Evolutionary conservation across 2,797 vertebrate species (phyloP).

Genomic region (Australoheros facetus): DNA sequence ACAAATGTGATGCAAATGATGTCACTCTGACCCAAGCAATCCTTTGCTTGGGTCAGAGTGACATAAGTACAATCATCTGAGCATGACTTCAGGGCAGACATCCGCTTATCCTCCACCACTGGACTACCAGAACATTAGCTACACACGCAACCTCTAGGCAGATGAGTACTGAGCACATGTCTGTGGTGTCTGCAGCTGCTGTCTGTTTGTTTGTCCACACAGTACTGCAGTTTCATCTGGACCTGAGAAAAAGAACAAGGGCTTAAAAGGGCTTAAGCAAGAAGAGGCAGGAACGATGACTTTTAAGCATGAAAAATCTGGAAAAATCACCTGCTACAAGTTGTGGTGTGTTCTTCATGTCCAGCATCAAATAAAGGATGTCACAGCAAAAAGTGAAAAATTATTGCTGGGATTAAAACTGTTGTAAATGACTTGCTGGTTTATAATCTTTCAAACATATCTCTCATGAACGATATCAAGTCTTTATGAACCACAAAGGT

Average conservation of each 20-base stretch:
- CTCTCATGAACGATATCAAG: too few relatives aligned
- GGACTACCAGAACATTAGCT: neutral
- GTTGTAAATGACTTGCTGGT: too few relatives aligned
- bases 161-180: neutral
- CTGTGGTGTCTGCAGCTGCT: neutral
- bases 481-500: too few relatives aligned
- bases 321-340: neutral
- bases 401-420: too few relatives aligned
- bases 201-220: neutral
- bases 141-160: neutral
- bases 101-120: neutral
- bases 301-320: neutral
- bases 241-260: neutral
- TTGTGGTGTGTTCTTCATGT: neutral
- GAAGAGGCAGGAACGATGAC: neutral
- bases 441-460: too few relatives aligned
- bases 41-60: neutral
- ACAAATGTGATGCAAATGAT: neutral
- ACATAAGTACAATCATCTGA: neutral
- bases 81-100: neutral
- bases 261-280: neutral
- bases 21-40: neutral
- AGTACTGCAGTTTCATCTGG: neutral
- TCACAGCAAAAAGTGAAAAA: too few relatives aligned
- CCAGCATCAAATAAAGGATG: neutral